Percentiles rank a stretch among this genome's conserved stretches.
Conservation (phyloP, 2,113 vertebrate genomes). For the Lipophrys pholis region DNA sequence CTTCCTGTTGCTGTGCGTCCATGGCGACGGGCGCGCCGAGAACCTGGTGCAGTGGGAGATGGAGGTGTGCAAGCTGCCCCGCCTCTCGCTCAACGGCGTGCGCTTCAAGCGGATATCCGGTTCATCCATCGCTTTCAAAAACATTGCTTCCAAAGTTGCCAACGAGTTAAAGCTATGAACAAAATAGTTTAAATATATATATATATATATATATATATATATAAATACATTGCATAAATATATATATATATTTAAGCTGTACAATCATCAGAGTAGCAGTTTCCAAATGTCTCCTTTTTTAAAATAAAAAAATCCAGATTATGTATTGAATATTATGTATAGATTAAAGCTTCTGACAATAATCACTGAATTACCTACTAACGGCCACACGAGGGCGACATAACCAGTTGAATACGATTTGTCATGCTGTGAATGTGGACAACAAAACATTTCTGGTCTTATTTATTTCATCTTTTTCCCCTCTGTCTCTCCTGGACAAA, state of each 20-base stretch:
- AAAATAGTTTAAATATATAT: constrained; percentile 67
- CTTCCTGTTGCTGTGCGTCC: constrained; percentile 96
- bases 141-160: constrained; percentile 99
- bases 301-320: constrained; percentile 88
- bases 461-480: constrained; percentile 81
- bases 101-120: constrained; percentile 98
- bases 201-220: neutral
- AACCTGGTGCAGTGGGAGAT: constrained; percentile 99
- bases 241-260: constrained; percentile 88
- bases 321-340: constrained; percentile 87
- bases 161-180: constrained; percentile 99
- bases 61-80: constrained; percentile 99
- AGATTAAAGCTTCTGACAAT: constrained; percentile 97
- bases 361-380: constrained; percentile 92
- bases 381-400: constrained; percentile 65
- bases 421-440: constrained; percentile 83
- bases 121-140: constrained; percentile 99
- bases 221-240: constrained; percentile 47
- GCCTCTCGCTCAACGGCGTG: constrained; percentile 98
- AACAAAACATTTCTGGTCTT: constrained; percentile 79
- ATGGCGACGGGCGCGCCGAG: constrained; percentile 92
- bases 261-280: constrained; percentile 93
- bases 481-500: constrained; percentile 43
- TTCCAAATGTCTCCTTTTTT: constrained; percentile 84
- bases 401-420: constrained; percentile 76